Evolutionary conservation across 2,888 invertebrate genomes (phyloP).

Genomic region (Lepidochitona cinerea): DNA sequence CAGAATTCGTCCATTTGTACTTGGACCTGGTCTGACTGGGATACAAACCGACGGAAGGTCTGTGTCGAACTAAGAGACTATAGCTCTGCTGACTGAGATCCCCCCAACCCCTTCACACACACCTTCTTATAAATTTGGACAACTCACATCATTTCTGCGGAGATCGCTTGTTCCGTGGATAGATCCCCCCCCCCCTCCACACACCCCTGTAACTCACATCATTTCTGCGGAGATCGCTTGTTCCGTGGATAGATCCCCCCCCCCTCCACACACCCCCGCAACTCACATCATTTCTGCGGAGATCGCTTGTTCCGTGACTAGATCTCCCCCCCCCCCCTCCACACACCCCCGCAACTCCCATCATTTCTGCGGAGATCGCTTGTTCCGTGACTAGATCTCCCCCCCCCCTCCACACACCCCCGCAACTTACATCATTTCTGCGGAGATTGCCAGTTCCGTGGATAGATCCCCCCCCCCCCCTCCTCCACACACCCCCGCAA

Average conservation of each 20-base stretch:
- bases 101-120: too few species aligned
- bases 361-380: conserved; percentile 93
- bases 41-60: too few species aligned
- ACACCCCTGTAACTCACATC: too few species aligned
- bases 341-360: too few species aligned
- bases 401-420: too few species aligned
- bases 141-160: conserved; percentile 93
- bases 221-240: conserved; percentile 96
- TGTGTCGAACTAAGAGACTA: too few species aligned
- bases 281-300: conserved; percentile 93
- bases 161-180: conserved; percentile 89
- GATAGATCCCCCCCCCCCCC: conserved; percentile 92
- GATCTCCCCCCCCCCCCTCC: conserved; percentile 97
- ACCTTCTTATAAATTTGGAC: too few species aligned
- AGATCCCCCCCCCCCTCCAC: conserved; percentile 97
- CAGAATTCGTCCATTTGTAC: too few species aligned
- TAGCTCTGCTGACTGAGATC: too few species aligned
- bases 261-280: too few species aligned
- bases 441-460: conserved; percentile 93
- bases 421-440: conserved; percentile 93
- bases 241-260: conserved; percentile 89
- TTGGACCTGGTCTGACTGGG: too few species aligned
- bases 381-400: conserved; percentile 90
- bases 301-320: conserved; percentile 88
- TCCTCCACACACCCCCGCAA: too few species aligned